A percentile compares a stretch with the other conserved stretches of the same genome.
Evolutionary conservation across 2,113 vertebrate species (phyloP).

Genomic region (Corynorhinus townsendii): DNA sequence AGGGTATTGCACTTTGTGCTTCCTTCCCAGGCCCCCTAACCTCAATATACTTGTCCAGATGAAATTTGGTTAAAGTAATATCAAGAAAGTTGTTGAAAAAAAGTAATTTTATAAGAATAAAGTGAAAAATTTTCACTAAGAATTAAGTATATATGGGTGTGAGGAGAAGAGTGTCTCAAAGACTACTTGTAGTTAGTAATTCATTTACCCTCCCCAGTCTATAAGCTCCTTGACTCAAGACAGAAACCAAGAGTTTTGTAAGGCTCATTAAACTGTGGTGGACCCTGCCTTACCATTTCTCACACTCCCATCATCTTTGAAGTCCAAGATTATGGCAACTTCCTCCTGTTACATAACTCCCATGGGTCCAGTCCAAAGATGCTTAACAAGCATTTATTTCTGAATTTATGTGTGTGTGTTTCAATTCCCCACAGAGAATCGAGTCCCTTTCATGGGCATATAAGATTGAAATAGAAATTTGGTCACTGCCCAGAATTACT

Average conservation of each 20-base stretch:
- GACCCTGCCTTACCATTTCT: neutral
- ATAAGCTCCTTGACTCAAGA: neutral
- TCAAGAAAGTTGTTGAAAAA: neutral
- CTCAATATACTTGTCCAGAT: neutral
- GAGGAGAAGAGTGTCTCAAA: neutral
- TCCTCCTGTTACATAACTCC: neutral
- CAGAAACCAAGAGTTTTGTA: neutral
- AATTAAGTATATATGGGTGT: neutral
- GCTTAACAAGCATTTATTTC: neutral
- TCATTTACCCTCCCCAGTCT: neutral
- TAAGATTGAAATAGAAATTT: neutral
- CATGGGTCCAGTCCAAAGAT: neutral
- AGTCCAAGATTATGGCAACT: neutral
- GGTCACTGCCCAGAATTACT: neutral
- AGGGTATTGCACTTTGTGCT: neutral
- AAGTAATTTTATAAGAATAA: slow-evolving; percentile 8
- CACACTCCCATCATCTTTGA: neutral
- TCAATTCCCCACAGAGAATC: neutral
- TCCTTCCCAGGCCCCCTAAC: neutral
- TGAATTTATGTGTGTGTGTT: neutral
- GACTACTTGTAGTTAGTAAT: neutral
- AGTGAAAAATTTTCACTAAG: neutral
- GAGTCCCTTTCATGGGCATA: neutral
- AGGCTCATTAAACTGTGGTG: neutral
- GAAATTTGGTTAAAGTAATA: neutral